These are phyloP conservation scores for Cyrtonyx montezumae DNA, from an alignment of 2,113 vertebrate genomes.

Conservation along the genomic window DNA sequence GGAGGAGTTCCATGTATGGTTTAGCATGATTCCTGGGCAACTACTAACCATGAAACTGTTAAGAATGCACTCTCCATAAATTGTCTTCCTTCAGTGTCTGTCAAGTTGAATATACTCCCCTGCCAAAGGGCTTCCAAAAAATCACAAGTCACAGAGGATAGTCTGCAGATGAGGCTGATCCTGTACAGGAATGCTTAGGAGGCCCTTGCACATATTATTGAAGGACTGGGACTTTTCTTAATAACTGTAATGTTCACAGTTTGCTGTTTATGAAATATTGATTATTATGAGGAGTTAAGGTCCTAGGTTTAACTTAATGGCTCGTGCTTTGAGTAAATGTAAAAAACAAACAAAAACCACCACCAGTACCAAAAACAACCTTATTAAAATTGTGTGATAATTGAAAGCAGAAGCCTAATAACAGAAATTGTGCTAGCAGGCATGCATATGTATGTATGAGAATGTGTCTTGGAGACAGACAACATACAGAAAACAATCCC, in stretches of 20 bases:
- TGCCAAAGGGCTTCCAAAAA: neutral
- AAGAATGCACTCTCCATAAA: neutral
- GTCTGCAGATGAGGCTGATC: neutral
- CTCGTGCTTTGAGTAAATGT: neutral
- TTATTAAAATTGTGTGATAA: neutral
- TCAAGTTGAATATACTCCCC: neutral
- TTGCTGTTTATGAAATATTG: neutral
- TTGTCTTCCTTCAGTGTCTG: neutral
- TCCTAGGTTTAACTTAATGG: neutral
- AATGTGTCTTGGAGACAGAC: neutral
- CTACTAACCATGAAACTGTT: neutral
- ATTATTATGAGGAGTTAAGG: neutral
- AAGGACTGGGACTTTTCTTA: neutral
- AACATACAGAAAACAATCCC: neutral
- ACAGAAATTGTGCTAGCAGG: neutral
- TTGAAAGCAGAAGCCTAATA: neutral
- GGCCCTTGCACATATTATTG: neutral
- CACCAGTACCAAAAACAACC: too few relatives aligned
- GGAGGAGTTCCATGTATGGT: neutral
- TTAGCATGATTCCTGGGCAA: neutral
- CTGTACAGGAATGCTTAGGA: neutral
- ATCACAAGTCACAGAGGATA: neutral
- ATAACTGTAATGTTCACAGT: neutral
- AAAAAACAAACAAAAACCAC: neutral
- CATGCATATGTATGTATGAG: rapidly evolving